phyloP scores from a whole-genome alignment of 2,888 invertebrate genomes.

The Herminia tarsipennalis region DNA sequence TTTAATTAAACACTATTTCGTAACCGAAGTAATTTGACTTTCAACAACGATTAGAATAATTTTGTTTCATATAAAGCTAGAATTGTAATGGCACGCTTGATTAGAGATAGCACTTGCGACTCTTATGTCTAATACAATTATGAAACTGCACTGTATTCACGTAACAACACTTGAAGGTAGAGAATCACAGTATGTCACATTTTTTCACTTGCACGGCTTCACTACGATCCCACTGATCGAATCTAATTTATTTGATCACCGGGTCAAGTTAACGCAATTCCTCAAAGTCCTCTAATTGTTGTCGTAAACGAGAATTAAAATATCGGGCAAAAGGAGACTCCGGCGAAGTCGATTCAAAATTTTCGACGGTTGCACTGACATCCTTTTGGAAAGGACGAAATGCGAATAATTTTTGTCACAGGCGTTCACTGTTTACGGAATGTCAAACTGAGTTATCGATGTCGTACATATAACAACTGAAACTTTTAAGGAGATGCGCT shows the following conservation, averaged over 20 bases:
- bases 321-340: slow-evolving; percentile 72
- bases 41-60: slow-evolving; percentile 69
- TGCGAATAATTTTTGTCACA: slow-evolving; percentile 25
- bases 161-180: slow-evolving; percentile 45
- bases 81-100: slow-evolving; percentile 72
- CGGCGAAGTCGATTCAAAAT: slow-evolving; percentile 74
- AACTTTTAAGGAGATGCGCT: slow-evolving; percentile 40
- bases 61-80: slow-evolving; percentile 64
- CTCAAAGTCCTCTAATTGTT: slow-evolving; percentile 66
- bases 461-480: slow-evolving; percentile 43
- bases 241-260: slow-evolving; percentile 12
- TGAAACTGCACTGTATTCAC: slow-evolving; percentile 47
- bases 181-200: slow-evolving; percentile 66
- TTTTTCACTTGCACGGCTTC: slow-evolving; percentile 54
- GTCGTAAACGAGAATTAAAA: slow-evolving; percentile 81
- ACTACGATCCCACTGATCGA: slow-evolving; percentile 20
- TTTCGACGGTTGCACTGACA: slow-evolving; percentile 77
- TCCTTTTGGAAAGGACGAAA: slow-evolving; percentile 57
- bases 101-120: slow-evolving; percentile 33
- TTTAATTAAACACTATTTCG: slow-evolving; percentile 52
- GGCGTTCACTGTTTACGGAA: slow-evolving; percentile 16
- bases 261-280: slow-evolving; percentile 30
- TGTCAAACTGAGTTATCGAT: slow-evolving; percentile 25
- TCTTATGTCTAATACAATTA: slow-evolving; percentile 50
- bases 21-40: slow-evolving; percentile 61